Percentiles rank a stretch among this genome's conserved stretches.
These are phyloP conservation scores for Ennomos erosarius DNA, from an alignment of 2,888 invertebrate species.

Conservation along the genomic window DNA sequence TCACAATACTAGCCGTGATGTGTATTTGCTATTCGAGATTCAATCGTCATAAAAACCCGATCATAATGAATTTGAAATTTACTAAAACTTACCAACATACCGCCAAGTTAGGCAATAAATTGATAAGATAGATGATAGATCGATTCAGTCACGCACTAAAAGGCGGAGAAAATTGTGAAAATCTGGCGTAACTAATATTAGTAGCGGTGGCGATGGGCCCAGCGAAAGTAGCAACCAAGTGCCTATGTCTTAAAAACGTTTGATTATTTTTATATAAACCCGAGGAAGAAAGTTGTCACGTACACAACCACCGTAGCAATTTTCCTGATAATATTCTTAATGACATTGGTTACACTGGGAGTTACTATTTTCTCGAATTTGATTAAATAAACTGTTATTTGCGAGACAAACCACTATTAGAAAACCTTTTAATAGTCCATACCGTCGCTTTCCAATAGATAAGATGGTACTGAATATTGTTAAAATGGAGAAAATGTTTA, in stretches of 20 bases:
- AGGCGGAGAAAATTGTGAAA: slow-evolving; percentile 70
- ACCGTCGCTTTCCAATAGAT: not conserved
- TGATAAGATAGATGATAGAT: slow-evolving; percentile 47
- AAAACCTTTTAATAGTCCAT: not conserved
- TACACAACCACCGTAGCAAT: slow-evolving; percentile 23
- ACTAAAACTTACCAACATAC: not conserved
- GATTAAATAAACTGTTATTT: not conserved
- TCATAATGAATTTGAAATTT: not conserved
- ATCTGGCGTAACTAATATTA: slow-evolving; percentile 68
- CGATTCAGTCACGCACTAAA: slow-evolving; percentile 64
- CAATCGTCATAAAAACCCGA: not conserved
- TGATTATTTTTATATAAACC: slow-evolving; percentile 44
- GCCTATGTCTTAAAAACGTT: slow-evolving; percentile 42
- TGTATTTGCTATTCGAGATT: not conserved
- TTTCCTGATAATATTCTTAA: slow-evolving; percentile 12
- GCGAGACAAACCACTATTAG: not conserved
- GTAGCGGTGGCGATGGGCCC: slow-evolving; percentile 47
- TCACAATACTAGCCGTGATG: too few relatives aligned
- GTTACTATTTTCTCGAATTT: not conserved
- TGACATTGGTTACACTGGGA: slow-evolving; percentile 5
- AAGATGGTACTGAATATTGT: not conserved
- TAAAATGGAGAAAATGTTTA: not conserved
- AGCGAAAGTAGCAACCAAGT: slow-evolving; percentile 53
- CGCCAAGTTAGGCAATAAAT: slow-evolving; percentile 43
- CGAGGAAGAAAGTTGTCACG: slow-evolving; percentile 47